Evolutionary conservation across 2,888 invertebrate species (phyloP), one percentile per base, ranked within the genome.

Genomic region (Odiellus spinosus): DNA sequence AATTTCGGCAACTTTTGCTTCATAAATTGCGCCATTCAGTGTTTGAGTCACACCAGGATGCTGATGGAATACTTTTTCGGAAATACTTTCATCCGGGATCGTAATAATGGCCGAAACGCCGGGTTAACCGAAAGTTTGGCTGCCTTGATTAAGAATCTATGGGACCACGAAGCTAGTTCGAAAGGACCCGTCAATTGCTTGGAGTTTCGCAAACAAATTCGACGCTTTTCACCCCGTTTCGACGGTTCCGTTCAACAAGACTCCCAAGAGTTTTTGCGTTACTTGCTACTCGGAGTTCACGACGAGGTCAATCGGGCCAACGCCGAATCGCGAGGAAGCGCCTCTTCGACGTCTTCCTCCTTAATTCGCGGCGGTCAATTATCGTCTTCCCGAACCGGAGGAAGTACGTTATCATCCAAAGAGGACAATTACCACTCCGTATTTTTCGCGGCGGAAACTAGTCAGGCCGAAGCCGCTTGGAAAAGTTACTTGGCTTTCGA

Each of bases 191-290:
- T 26, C 8, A 26, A 26, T 26, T 26, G 26, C 26, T 26, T 26
- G 26, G 26, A 26, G 8, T 26, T 26, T 26, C 26, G 26, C 26
- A 26, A 26, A 26, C 26, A 26, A 26, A 26, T 26, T 8, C 26
- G 26, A 26, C 26, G 26, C 8, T 26, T 26, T 26, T 26, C 26
- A 8, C n/a, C 41, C 3, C 41, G 41, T 17, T 41, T 41, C 20
- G 15, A 17, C 41, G 41, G 41, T 18, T 19, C 20, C 5, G 47
- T 82, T 60, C 87, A 87, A 61, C 87, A 88, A 66, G 88, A 88
- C 62, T 85, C 87, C 18, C 84, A 85, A 70, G 87, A 88, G 65
- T 87, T 87, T 67, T 71, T 87, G 10, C 75, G 86, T 18, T 87
- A 87, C 65, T 71, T 88, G 48, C 71, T 88, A 53, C 86, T 87